Conservation (phyloP, 2,888 invertebrate genomes). For the Erebia aethiops region DNA sequence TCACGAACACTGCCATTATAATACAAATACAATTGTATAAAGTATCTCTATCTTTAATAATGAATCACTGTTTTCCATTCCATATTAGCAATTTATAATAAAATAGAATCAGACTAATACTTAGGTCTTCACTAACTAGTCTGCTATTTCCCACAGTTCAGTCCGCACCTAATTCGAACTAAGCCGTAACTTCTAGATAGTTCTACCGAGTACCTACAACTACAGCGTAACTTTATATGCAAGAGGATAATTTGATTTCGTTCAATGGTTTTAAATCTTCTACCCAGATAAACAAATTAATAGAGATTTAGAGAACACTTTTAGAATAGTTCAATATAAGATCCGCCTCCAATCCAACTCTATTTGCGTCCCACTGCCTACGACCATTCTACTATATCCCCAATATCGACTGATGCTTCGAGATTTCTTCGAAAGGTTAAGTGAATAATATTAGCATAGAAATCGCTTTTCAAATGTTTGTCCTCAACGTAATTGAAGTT, state of each 20-base stretch:
- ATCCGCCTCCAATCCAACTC: too few species aligned
- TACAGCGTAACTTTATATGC: neutral
- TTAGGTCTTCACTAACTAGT: neutral
- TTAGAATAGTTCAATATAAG: neutral
- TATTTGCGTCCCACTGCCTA: neutral
- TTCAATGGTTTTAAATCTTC: too few species aligned
- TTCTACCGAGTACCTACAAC: neutral
- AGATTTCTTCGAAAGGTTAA: neutral
- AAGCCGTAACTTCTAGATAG: neutral
- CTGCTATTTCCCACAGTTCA: neutral
- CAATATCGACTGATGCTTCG: neutral
- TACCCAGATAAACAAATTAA: too few species aligned
- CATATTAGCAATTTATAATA: neutral
- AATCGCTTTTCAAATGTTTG: slow-evolving; percentile 18
- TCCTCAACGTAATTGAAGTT: slow-evolving; percentile 8
- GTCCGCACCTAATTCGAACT: neutral
- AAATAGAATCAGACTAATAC: neutral
- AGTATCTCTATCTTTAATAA: slow-evolving; percentile 3
- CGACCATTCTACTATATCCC: neutral
- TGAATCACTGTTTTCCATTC: slow-evolving; percentile 13
- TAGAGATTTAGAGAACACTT: neutral
- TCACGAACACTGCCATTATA: slow-evolving; percentile 8
- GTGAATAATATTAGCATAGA: slow-evolving; percentile 3
- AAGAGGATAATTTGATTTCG: neutral
- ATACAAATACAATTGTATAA: slow-evolving; percentile 1